These are phyloP conservation scores for Charina bottae DNA, from an alignment of 2,113 vertebrate genomes.

Conservation along the genomic window DNA sequence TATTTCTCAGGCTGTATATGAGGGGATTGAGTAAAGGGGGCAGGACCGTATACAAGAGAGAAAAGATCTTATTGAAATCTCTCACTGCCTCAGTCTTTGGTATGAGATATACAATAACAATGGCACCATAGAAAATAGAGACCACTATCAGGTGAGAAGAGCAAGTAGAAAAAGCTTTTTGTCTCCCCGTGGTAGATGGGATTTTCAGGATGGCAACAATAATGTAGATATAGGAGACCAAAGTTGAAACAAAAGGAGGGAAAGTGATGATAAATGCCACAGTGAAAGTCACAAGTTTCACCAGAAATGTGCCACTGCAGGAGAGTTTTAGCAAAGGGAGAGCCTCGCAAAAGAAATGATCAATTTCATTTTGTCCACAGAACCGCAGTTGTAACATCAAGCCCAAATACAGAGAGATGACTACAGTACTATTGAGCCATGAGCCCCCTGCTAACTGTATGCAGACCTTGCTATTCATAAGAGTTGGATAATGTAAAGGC, in stretches of 20 bases:
- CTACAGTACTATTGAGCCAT: neutral
- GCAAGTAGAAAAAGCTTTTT: neutral
- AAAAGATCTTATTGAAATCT: conserved; percentile 13
- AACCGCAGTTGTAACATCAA: neutral
- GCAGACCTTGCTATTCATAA: neutral
- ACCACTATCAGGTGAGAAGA: conserved; percentile 12
- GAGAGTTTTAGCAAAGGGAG: neutral
- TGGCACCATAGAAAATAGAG: neutral
- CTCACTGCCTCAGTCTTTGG: neutral
- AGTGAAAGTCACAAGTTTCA: neutral
- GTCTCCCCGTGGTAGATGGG: neutral
- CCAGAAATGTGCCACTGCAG: neutral
- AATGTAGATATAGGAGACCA: conserved; percentile 16
- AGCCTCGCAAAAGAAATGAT: conserved; percentile 21
- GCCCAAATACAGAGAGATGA: neutral
- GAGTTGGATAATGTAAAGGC: neutral
- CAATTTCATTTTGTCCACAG: neutral
- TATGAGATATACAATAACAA: neutral
- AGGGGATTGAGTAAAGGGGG: neutral
- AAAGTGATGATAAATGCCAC: conserved; percentile 9
- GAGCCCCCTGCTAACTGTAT: neutral
- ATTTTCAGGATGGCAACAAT: neutral
- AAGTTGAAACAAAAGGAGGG: conserved; percentile 11
- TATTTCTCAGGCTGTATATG: neutral
- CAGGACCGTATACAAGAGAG: neutral